phyloP scores from a whole-genome alignment of 2,888 invertebrate species.

The Hydriomena furcata region DNA sequence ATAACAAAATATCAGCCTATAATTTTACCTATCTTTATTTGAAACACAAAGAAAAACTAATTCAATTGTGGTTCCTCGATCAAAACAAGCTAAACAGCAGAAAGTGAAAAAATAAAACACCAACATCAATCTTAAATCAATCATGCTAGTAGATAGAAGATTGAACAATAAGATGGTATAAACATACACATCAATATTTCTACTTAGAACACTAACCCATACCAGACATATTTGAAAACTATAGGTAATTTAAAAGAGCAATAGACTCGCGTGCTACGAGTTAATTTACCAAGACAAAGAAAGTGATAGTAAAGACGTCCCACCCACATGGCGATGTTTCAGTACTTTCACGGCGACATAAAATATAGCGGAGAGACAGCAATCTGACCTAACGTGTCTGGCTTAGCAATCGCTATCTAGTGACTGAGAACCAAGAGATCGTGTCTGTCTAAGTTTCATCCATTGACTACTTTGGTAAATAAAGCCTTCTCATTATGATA shows the following conservation, averaged over 20 bases:
- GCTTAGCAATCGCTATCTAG: conserved; percentile 31
- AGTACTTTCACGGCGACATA: conserved; percentile 30
- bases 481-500: conserved; percentile 5
- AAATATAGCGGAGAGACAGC: conserved; percentile 17
- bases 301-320: conserved; percentile 27
- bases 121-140: no score
- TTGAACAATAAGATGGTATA: no score
- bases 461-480: conserved; percentile 15
- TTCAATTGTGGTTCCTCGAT: no score
- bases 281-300: conserved; percentile 29
- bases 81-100: no score
- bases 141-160: no score
- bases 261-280: conserved; percentile 18
- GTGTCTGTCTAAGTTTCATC: conserved; percentile 18
- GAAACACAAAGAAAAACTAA: no score
- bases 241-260: conserved; percentile 4
- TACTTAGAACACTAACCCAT: not conserved
- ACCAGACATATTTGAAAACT: not conserved
- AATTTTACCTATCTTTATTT: no score
- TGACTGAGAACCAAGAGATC: conserved; percentile 29
- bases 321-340: conserved; percentile 26
- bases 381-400: conserved; percentile 27
- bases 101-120: no score
- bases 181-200: not conserved
- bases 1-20: no score